Base-by-base conservation (phyloP, 2,797 vertebrate species). In the Pipistrellus pygmaeus region DNA sequence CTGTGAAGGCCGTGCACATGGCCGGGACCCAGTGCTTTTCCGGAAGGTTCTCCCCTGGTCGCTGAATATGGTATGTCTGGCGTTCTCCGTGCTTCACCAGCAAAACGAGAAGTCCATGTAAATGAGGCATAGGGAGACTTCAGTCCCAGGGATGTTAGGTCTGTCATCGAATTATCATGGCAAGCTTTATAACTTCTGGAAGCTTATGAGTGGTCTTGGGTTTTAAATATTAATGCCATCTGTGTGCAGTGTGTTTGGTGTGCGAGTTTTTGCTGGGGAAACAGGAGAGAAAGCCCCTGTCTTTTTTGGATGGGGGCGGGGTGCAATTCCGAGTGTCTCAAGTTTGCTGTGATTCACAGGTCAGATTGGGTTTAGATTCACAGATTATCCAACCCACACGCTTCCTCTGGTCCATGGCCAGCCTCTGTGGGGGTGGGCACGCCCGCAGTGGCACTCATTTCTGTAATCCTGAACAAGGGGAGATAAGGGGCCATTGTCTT, bases 401-500 rank as follows among this genome's bases (percentile, higher is more conserved):
- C 44, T 17, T 30, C 10, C 55, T 88, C 35, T 8, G 85, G 15
- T 46, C 5, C 44, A 68, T 35, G 6, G 17, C 38, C 85, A n/a
- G 38, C 72, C 82, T 44, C 60, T 20, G 13, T 0, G 23, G 35
- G n/a, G 17, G 35, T 20, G 53, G 82, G 62, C 32, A 25, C 76
- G 8, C 35, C n/a, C 88, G 73, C 30, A 55, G 64, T 68, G 85
- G 53, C 30, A 46, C 94, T 88, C 25, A 23, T 85, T 91, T 38
- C 64, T 35, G 18, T 66, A 15, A 77, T 51, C 77, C 57, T 85
- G 95, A 85, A 93, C 91, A 75, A 44, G 62, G 44, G 71, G 64
- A 91, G 44, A 71, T 82, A 71, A 83, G 75, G 51, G 55, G 17
- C 69, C 48, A 32, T 87, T 92, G 93, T 89, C 86, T 94, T 86